Percentiles rank a stretch among this genome's conserved stretches.
These are phyloP conservation scores for Brachyrhaphis roseni DNA, from an alignment of 2,797 vertebrate species.

Conservation along the genomic window DNA sequence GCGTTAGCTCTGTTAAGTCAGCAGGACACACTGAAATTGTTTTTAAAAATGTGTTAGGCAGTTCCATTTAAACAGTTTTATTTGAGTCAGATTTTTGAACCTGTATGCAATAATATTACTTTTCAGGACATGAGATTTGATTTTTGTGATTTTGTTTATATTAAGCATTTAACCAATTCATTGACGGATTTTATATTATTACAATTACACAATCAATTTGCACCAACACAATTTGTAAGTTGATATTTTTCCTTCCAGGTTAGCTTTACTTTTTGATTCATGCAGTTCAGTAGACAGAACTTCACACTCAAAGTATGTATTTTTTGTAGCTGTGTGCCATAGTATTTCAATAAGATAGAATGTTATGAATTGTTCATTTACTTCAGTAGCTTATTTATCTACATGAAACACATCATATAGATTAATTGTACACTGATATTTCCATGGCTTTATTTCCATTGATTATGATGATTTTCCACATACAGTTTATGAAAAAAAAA, in stretches of 20 bases:
- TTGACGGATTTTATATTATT: neutral
- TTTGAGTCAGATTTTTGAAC: constrained; percentile 2
- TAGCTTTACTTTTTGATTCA: neutral
- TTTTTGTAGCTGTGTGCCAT: no score
- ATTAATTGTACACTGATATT: no score
- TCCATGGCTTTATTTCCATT: no score
- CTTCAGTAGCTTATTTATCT: neutral
- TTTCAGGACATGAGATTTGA: constrained; percentile 18
- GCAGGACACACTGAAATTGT: constrained; percentile 32
- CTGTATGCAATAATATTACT: constrained; percentile 35
- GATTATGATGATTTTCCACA: no score
- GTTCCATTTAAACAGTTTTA: constrained; percentile 30
- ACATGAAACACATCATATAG: no score
- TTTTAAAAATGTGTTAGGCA: constrained; percentile 11
- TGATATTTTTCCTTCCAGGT: neutral
- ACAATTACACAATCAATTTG: neutral
- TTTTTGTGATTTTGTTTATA: constrained; percentile 8
- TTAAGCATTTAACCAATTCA: constrained; percentile 1
- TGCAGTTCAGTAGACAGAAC: no score
- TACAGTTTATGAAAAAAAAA: no score
- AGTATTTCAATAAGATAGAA: no score
- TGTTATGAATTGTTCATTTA: neutral
- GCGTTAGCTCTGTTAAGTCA: constrained; percentile 25
- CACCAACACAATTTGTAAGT: neutral
- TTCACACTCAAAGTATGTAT: no score